Evolutionary conservation across 2,888 invertebrate species (phyloP), one percentile per base, ranked within the genome.

Genomic region (Lysandra coridon): DNA sequence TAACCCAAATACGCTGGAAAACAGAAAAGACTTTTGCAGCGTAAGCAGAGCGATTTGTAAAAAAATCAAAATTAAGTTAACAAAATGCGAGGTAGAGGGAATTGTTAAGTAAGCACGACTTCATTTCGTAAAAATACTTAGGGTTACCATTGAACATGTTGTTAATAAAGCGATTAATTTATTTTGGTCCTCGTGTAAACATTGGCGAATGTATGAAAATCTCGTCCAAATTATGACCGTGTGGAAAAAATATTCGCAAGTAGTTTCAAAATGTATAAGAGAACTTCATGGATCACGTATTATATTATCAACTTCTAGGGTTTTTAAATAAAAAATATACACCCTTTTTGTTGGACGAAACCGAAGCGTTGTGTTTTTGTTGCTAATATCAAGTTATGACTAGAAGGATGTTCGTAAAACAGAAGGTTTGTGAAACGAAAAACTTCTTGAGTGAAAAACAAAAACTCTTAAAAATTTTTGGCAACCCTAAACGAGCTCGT

Each of bases 401-500:
- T 23, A 23, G 40, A 40, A 40, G 40, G 40, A 40, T 40, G 1
- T 40, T 40, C 40, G 40, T 40, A 40, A 6, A 40, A 40, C 40
- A 40, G 40, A 40, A 23, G 23, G 49, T 49, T 49, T 10, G 49
- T 49, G 49, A 57, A 57, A 57, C 49, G 49, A 10, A 62, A 62
- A n/a, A 10, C 23, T 62, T 0, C 23, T 23, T 7, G 2, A n/a
- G 23, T 2, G 10, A 64, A 62, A 62, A 30, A 30, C 4, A 37
- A 37, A 12, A 7, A 10, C 64, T 69, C 33, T 10, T 10, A 49
- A 49, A 49, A 64, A 33, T 1, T 5, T 17, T 33, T 14, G 69
- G 69, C 69, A 69, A 4, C 33, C 69, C 69, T 69, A 69, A 69
- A 76, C 76, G 53, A 79, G 62, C 75, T 62, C 62, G 79, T 79